Base-by-base conservation (phyloP, 30 jellyfish, hydroid and myxozoan genomes). In the Clytia hemisphaerica region DNA sequence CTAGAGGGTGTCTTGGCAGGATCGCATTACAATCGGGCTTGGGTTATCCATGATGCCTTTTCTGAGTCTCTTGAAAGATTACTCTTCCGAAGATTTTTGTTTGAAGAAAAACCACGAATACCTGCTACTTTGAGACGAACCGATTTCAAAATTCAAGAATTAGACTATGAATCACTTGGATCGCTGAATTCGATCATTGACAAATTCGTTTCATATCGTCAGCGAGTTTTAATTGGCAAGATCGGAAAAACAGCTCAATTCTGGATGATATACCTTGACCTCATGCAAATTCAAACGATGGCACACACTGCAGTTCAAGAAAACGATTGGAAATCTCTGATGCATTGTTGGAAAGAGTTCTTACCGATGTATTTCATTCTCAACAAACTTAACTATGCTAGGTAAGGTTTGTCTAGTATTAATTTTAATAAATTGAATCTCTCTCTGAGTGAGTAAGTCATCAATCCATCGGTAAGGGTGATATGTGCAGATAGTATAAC, bases 11-110 rank as follows among this genome's bases (percentile, higher is more conserved):
- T 60, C 34, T 22, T 58, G 60, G 14, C 40, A 18, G 86, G 86
- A 10, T n/a, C 86, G n/a, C 86, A 74, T 22, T 74, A 74, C 37
- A 74, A 74, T 31, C 86, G 86, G 16, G 42, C 61, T 19, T 76
- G 83, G 82, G 40, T 66, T 6, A 75, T 76, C 33, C 82, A 76
- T 29, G 21, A 24, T 30, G 54, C 6, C 12, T 27, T 71, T 34
- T 44, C 78, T 2, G 85, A 37, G 34, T 76, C 34, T 6, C 69
- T 73, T 7, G 85, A 73, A 60, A 65, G 80, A 24, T 58, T 73
- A 36, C 77, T 57, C 16, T 58, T 75, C 44, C 49, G 48, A 47
- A 15, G 87, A 22, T 75, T 75, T 25, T 46, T 61, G 50, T 28
- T 12, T 14, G 31, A 63, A 63, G 15, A 38, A 10, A 6, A 63